Evolutionary conservation across 1,140 invertebrate genomes (phyloP).

Genomic region (Andricus grossulariae): DNA sequence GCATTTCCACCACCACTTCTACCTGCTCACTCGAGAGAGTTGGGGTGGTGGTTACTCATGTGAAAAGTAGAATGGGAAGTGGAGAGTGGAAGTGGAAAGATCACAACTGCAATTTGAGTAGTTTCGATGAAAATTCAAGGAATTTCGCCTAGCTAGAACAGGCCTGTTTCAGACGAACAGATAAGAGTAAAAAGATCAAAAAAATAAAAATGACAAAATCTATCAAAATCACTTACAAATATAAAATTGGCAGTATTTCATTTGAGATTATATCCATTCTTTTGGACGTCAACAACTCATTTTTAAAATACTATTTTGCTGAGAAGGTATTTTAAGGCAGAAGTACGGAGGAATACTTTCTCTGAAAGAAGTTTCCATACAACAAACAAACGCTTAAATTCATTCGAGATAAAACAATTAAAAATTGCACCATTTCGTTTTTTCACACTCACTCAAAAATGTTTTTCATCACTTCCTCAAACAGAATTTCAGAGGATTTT

Average conservation of each 20-base stretch:
- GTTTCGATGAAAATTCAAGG: too few relatives aligned
- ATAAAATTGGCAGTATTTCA: constrained; percentile 20
- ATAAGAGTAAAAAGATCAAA: not conserved
- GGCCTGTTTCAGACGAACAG: not conserved
- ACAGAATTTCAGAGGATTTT: not conserved
- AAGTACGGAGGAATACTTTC: constrained; percentile 6
- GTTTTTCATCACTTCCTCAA: not conserved
- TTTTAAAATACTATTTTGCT: not conserved
- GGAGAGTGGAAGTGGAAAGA: too few relatives aligned
- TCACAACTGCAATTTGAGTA: too few relatives aligned
- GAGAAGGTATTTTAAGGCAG: not conserved
- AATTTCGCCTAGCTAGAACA: too few relatives aligned
- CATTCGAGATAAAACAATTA: constrained; percentile 8
- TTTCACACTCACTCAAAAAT: not conserved
- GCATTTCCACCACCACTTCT: too few relatives aligned
- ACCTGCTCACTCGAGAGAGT: too few relatives aligned
- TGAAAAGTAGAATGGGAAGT: too few relatives aligned
- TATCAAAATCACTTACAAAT: not conserved
- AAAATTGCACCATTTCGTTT: constrained; percentile 21
- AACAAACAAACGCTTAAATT: not conserved
- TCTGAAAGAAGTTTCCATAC: not conserved
- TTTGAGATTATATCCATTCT: not conserved
- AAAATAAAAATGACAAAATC: not conserved
- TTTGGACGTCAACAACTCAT: not conserved
- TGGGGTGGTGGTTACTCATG: too few relatives aligned